These are phyloP conservation scores for Rousettus leschenaultii DNA, from an alignment of 2,113 vertebrate species.

Conservation along the genomic window DNA sequence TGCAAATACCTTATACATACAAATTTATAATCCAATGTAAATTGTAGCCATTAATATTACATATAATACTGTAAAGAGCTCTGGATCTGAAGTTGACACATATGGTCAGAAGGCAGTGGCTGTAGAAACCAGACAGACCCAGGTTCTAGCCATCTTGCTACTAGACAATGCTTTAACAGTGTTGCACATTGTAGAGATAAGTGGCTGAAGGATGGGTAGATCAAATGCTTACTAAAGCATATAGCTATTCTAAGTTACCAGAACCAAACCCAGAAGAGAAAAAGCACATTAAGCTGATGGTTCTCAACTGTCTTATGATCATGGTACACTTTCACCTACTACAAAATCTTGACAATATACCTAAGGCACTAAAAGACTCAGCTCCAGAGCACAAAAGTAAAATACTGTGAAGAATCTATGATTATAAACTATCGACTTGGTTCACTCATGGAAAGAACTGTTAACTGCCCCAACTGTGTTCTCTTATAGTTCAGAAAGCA, in stretches of 20 bases:
- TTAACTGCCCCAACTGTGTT: not conserved
- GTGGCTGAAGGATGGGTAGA: not conserved
- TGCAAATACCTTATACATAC: not conserved
- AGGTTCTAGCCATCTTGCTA: not conserved
- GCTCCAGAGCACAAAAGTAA: not conserved
- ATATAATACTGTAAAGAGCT: not conserved
- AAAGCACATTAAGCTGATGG: not conserved
- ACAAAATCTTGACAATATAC: not conserved
- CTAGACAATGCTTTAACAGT: not conserved
- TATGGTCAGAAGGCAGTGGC: not conserved
- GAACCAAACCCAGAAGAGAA: not conserved
- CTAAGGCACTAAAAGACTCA: not conserved
- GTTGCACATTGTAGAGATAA: not conserved
- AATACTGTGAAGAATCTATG: not conserved
- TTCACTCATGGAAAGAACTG: not conserved
- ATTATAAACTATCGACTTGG: not conserved
- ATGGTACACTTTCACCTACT: not conserved
- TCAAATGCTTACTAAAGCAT: not conserved
- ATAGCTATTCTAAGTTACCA: not conserved
- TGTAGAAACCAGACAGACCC: not conserved
- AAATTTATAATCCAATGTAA: not conserved
- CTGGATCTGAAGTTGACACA: not conserved
- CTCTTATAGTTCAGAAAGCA: not conserved
- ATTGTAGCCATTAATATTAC: not conserved
- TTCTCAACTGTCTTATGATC: not conserved